A percentile compares a stretch with the other conserved stretches of the same genome.
These are phyloP conservation scores for Hucho hucho DNA, from an alignment of 2,113 vertebrate species.

Conservation along the genomic window DNA sequence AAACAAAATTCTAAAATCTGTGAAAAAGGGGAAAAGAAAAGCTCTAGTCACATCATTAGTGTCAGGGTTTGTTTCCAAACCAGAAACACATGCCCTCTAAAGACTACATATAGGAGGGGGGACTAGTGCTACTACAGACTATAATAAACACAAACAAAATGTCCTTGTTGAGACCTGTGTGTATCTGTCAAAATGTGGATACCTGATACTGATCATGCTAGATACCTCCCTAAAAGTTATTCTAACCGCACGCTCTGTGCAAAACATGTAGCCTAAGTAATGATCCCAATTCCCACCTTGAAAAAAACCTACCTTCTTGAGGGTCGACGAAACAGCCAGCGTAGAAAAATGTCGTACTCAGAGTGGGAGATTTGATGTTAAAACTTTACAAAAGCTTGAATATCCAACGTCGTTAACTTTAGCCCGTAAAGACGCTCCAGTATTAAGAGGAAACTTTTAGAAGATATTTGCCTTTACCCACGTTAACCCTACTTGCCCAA, in stretches of 20 bases:
- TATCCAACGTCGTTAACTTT: slow-evolving; percentile 24
- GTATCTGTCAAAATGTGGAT: not conserved
- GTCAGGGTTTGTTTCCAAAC: not conserved
- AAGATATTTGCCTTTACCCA: slow-evolving; percentile 16
- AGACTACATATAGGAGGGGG: not conserved
- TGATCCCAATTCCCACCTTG: not conserved
- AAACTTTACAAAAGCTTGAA: slow-evolving; percentile 33
- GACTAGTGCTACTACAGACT: not conserved
- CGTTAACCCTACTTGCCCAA: slow-evolving; percentile 12
- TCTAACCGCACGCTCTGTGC: no score
- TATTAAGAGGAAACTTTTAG: not conserved
- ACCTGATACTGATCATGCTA: not conserved
- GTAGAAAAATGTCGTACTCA: slow-evolving; percentile 22
- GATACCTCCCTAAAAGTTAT: no score
- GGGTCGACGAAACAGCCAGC: slow-evolving; percentile 43
- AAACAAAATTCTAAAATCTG: not conserved
- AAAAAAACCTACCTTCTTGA: slow-evolving; percentile 62
- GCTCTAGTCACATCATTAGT: not conserved
- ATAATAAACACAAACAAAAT: no score
- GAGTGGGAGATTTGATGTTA: slow-evolving; percentile 25
- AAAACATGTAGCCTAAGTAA: no score
- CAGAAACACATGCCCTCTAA: not conserved
- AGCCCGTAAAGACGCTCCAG: not conserved
- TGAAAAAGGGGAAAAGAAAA: not conserved
- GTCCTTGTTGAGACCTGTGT: no score